These are phyloP conservation scores for Pelodytes ibericus DNA, from an alignment of 2,797 vertebrate species.

Conservation along the genomic window DNA sequence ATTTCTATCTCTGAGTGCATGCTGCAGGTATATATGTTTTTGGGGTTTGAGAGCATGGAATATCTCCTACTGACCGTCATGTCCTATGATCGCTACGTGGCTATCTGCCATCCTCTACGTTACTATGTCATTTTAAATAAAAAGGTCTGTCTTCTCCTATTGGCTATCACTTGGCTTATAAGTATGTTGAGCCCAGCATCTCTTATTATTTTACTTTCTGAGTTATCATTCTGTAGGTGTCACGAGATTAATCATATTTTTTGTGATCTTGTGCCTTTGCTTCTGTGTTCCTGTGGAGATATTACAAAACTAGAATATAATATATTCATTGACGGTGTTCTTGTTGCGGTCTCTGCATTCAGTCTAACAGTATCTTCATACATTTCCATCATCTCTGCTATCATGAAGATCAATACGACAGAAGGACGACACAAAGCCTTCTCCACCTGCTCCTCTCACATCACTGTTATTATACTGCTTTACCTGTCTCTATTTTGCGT, in stretches of 20 bases:
- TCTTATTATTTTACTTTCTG: constrained; percentile 4
- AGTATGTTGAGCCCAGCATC: constrained; percentile 23
- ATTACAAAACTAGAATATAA: constrained; percentile 15
- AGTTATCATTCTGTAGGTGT: constrained; percentile 16
- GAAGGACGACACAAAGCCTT: constrained; percentile 31
- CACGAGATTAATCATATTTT: constrained; percentile 31
- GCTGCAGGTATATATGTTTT: constrained; percentile 60
- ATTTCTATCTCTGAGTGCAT: constrained; percentile 59
- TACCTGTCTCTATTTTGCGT: constrained; percentile 21
- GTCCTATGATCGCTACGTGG: constrained; percentile 61
- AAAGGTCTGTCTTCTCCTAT: constrained; percentile 54
- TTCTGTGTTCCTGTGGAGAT: constrained; percentile 19
- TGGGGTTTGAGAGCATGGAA: constrained; percentile 61
- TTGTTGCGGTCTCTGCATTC: constrained; percentile 24
- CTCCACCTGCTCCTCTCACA: constrained; percentile 38
- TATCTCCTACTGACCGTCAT: constrained; percentile 61
- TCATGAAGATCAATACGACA: constrained; percentile 21
- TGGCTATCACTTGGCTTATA: constrained; percentile 55
- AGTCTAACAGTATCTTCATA: constrained; percentile 32
- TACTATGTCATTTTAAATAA: constrained; percentile 56
- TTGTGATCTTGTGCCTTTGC: constrained; percentile 29
- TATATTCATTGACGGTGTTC: constrained; percentile 18
- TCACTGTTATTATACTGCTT: constrained; percentile 32
- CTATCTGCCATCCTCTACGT: constrained; percentile 60
- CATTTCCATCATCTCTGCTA: constrained; percentile 23